Evolutionary conservation across 2,113 vertebrate species (phyloP).

Genomic region (Gymnorhina tibicen): DNA sequence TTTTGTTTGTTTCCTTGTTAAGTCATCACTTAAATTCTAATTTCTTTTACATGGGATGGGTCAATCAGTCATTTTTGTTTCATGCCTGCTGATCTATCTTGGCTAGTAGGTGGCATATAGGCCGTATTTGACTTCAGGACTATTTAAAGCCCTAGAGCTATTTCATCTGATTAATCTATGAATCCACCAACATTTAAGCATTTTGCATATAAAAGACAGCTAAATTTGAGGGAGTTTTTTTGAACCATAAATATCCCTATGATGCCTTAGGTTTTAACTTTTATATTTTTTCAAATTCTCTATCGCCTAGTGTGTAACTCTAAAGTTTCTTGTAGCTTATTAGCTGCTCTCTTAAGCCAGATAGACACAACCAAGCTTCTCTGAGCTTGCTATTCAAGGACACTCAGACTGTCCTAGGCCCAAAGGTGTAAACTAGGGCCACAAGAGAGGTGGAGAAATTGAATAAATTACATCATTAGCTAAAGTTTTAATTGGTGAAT

Average conservation of each 20-base stretch:
- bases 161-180: background rate
- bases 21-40: background rate
- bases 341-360: too few relatives aligned
- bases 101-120: background rate
- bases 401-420: too few relatives aligned
- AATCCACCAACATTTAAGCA: background rate
- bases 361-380: too few relatives aligned
- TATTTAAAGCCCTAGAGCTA: background rate
- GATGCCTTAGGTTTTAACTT: too few relatives aligned
- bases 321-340: too few relatives aligned
- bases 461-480: too few relatives aligned
- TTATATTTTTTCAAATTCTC: too few relatives aligned
- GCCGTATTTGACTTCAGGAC: background rate
- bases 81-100: background rate
- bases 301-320: too few relatives aligned
- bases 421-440: too few relatives aligned
- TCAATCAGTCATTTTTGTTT: background rate
- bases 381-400: too few relatives aligned
- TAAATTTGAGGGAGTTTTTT: background rate
- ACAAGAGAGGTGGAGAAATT: too few relatives aligned
- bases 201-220: background rate
- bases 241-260: background rate
- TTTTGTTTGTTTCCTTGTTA: background rate
- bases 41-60: background rate
- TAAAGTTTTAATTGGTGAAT: too few relatives aligned